A percentile compares a stretch with the other conserved stretches of the same genome.
Conservation (phyloP, 2,113 vertebrate genomes). For the Petrocephalus zakoni region DNA sequence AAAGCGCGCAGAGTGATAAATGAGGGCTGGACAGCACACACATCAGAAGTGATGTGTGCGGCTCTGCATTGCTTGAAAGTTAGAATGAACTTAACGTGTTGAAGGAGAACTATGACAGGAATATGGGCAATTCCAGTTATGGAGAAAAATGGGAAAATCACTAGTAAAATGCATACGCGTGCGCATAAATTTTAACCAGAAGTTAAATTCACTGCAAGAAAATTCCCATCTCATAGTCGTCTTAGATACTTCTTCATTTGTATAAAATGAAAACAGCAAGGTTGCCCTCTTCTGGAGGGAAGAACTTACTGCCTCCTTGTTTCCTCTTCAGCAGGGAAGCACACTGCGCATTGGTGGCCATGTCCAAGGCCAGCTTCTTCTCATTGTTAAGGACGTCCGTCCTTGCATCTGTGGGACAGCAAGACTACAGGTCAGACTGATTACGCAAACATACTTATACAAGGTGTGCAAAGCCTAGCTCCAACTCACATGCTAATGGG, state of each 20-base stretch:
- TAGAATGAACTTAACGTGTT: not conserved
- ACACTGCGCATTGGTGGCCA: slow-evolving; percentile 88
- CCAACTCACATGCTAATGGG: not conserved
- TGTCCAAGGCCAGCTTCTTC: slow-evolving; percentile 89
- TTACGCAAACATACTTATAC: not conserved
- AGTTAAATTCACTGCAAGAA: not conserved
- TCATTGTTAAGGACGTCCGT: slow-evolving; percentile 89
- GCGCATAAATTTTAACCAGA: not conserved
- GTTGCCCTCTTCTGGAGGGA: slow-evolving; percentile 21
- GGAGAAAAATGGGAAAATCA: not conserved
- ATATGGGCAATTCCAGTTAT: not conserved
- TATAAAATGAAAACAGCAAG: not conserved
- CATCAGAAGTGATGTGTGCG: not conserved
- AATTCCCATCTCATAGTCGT: not conserved
- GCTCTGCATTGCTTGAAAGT: not conserved
- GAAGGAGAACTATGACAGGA: not conserved
- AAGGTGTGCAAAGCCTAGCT: not conserved
- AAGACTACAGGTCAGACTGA: not conserved
- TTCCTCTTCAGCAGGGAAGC: slow-evolving; percentile 90
- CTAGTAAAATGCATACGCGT: not conserved
- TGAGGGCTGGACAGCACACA: not conserved
- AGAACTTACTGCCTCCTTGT: slow-evolving; percentile 57
- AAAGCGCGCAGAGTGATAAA: not conserved
- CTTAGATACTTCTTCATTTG: not conserved
- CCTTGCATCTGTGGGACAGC: slow-evolving; percentile 68